Percentiles rank a stretch among this genome's conserved stretches.
phyloP scores from a whole-genome alignment of 1,140 invertebrate species.

The Zaprionus ornatus region DNA sequence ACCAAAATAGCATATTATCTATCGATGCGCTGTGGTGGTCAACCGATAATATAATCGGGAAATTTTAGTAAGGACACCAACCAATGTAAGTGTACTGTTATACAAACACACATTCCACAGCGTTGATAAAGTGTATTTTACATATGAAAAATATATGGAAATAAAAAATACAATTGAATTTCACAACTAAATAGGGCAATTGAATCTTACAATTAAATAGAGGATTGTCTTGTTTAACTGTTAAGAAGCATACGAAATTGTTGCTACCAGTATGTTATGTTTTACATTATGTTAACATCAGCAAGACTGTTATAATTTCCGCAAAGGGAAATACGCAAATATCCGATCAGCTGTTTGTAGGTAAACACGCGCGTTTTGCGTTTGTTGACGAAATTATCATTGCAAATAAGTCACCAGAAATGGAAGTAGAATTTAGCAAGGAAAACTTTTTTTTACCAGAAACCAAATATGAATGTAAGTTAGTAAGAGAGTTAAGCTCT shows the following conservation, averaged over 20 bases:
- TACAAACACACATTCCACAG: background rate
- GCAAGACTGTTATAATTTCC: slow-evolving; percentile 5
- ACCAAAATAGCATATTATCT: background rate
- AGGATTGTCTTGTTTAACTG: background rate
- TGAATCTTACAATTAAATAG: no score
- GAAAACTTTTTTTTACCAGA: slow-evolving; percentile 77
- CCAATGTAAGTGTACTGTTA: background rate
- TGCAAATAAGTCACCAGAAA: slow-evolving; percentile 24
- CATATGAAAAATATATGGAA: background rate
- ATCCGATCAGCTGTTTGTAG: slow-evolving; percentile 25
- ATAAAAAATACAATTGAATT: background rate
- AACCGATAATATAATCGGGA: background rate
- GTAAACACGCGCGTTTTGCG: slow-evolving; percentile 13
- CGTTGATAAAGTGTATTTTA: background rate
- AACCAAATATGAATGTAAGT: slow-evolving; percentile 83
- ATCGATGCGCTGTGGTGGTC: background rate
- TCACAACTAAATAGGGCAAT: no score
- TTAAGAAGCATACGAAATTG: no score
- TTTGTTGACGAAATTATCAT: slow-evolving; percentile 26
- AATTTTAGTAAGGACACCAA: background rate
- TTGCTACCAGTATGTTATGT: background rate
- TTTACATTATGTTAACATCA: background rate
- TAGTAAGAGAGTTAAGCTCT: no score
- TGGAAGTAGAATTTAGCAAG: slow-evolving; percentile 81
- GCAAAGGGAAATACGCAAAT: background rate